Evolutionary conservation across 2,797 vertebrate genomes (phyloP).

Genomic region (Jordanella pulchra): DNA sequence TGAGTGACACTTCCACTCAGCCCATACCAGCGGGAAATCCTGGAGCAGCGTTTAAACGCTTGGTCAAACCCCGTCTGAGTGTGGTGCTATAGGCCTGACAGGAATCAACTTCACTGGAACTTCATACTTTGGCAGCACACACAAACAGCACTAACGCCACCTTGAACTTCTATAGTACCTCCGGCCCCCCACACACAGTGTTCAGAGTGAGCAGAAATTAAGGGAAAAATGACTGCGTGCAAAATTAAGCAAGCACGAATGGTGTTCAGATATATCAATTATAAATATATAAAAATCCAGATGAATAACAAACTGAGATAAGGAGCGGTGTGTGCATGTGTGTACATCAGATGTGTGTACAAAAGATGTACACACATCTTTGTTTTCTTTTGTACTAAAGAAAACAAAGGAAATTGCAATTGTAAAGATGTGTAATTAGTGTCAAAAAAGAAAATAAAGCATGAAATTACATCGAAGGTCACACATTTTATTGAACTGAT

Average conservation of each 20-base stretch:
- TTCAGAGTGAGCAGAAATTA: constrained; percentile 27
- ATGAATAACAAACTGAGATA: no score
- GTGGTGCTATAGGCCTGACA: constrained; percentile 62
- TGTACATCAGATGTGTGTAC: no score
- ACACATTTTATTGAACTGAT: background rate
- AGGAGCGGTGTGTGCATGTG: no score
- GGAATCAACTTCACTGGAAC: constrained; percentile 64
- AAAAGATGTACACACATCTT: no score
- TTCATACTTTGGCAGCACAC: constrained; percentile 38
- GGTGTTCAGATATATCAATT: no score
- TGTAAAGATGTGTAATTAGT: no score
- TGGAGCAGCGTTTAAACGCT: constrained; percentile 69
- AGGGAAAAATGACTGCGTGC: constrained; percentile 7
- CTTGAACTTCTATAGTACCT: background rate
- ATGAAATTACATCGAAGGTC: background rate
- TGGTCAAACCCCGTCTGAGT: constrained; percentile 69
- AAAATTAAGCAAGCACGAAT: no score
- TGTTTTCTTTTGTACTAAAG: no score
- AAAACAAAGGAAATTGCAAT: background rate
- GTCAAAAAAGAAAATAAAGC: no score
- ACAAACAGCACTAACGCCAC: constrained; percentile 6
- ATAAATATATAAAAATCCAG: no score
- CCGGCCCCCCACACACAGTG: background rate
- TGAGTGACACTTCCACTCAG: constrained; percentile 69
- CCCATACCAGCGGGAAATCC: constrained; percentile 61